phyloP scores from a whole-genome alignment of 2,888 invertebrate genomes.

The Desoria tigrina region DNA sequence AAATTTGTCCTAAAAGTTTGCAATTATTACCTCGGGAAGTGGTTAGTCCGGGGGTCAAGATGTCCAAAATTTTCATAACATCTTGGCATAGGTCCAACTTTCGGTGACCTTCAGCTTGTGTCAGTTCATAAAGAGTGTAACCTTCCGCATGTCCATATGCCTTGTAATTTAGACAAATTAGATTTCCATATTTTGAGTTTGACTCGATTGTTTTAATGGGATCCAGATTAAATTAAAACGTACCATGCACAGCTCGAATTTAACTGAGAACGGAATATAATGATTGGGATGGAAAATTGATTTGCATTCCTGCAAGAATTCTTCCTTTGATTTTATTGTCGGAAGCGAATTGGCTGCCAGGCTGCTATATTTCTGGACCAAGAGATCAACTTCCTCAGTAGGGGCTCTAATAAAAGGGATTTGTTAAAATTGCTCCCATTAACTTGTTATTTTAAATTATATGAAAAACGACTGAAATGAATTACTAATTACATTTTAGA shows the following conservation, averaged over 20 bases:
- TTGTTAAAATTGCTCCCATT: neutral
- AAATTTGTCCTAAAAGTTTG: neutral
- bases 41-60: conserved; percentile 37
- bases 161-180: conserved; percentile 11
- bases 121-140: conserved; percentile 35
- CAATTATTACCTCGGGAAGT: conserved; percentile 25
- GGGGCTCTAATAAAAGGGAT: neutral
- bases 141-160: conserved; percentile 51
- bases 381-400: conserved; percentile 25
- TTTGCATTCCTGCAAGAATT: conserved; percentile 46
- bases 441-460: no score
- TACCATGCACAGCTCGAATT: conserved; percentile 45
- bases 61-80: conserved; percentile 33
- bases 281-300: conserved; percentile 45
- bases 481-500: conserved; percentile 16
- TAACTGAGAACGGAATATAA: conserved; percentile 46
- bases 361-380: conserved; percentile 34
- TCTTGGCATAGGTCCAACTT: conserved; percentile 42
- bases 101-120: conserved; percentile 30
- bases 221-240: neutral
- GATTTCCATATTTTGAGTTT: no score
- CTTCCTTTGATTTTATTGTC: conserved; percentile 45
- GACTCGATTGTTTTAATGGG: no score
- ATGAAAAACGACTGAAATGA: neutral
- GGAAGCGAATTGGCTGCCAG: conserved; percentile 27